Conservation (phyloP, 2,113 vertebrate genomes). For the Petromus typicus region DNA sequence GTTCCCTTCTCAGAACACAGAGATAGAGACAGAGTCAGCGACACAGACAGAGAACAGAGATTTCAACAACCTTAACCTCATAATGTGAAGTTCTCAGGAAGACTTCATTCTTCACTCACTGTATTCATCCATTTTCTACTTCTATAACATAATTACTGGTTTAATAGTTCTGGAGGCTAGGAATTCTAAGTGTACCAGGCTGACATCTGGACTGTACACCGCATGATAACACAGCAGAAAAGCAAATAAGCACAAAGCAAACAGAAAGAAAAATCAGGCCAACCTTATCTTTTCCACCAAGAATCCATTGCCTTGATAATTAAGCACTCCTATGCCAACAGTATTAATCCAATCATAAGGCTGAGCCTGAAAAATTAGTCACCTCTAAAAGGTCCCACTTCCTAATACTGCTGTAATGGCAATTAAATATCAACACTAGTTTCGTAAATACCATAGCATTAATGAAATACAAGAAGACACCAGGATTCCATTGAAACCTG, state of each 20-base stretch:
- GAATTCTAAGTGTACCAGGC: neutral
- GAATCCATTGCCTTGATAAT: neutral
- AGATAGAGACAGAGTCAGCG: neutral
- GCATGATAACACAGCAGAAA: neutral
- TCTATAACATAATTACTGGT: neutral
- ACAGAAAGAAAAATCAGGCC: neutral
- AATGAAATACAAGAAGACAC: neutral
- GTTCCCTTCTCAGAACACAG: neutral
- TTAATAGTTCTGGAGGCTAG: neutral
- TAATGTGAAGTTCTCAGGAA: neutral
- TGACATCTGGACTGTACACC: neutral
- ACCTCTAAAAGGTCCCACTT: neutral
- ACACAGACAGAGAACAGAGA: neutral
- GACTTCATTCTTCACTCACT: neutral
- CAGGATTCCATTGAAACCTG: neutral
- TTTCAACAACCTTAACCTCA: neutral
- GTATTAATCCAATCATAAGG: neutral
- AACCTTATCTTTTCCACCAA: neutral
- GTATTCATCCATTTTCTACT: neutral
- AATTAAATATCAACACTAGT: neutral
- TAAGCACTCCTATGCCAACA: neutral
- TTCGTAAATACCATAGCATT: neutral
- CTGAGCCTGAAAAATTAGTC: neutral
- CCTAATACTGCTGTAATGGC: neutral
- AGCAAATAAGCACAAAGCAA: neutral